Evolutionary conservation across 2,888 invertebrate genomes (phyloP), one percentile per base, ranked within the genome.

Genomic region (Deroplatys truncata): DNA sequence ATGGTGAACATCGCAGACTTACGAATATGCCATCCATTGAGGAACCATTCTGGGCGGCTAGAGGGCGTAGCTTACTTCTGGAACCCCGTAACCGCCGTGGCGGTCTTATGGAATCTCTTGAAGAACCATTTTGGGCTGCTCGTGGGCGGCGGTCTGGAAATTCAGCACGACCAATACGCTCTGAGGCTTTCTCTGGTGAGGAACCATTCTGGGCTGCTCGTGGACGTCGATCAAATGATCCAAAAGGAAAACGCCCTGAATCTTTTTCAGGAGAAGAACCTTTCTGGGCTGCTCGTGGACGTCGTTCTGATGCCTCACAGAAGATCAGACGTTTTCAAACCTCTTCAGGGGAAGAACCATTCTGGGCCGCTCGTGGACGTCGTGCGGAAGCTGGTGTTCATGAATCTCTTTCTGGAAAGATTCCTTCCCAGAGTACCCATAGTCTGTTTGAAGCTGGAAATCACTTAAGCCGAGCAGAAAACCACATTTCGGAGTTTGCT

Each of bases 351-450:
- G 90, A 89, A 28, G 89, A 89, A 13, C 91, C 91, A 10, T 91
- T 91, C 88, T 91, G 90, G 90, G 91, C 91, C 7, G 88, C 91
- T 7, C 85, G 91, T 16, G 91, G 91, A 10, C 56, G 56, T 72
- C 88, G 90, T 25, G 15, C 20, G 56, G 56, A 72, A 72, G 20
- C 5, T 16, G 56, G 56, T 25, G 4, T 72, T 16, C 56, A 72
- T 72, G 56, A 25, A 20, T 20, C 56, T 72, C 16, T 0, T 72
- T 72, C 56, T 72, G 56, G 56, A 72, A 72, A 25, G 20, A 72
- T 7, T 7, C 56, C 20, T 72, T 72, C 56, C 20, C 25, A 5
- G 20, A 20, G 5, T 20, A 72, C 56, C 56, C 56, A 25, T 20
- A 72, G 25, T 72, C 20, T 20, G 7, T 0, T 20, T 72, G 31